Conservation (phyloP, 2,113 vertebrate species). For the Gorilla gorilla region DNA sequence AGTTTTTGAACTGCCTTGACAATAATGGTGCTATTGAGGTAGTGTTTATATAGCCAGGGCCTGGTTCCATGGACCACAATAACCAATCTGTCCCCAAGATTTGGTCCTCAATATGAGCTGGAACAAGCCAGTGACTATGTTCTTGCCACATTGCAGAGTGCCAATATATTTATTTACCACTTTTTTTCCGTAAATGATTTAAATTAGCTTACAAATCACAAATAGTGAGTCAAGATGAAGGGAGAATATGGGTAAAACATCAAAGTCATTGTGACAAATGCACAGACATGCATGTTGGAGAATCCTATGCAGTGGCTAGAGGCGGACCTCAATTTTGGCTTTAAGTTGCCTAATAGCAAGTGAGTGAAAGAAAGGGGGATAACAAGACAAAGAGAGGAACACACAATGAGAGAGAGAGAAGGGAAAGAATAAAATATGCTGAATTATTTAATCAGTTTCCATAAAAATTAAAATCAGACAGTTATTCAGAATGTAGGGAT, state of each 20-base stretch:
- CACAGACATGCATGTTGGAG: background rate
- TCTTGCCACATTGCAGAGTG: background rate
- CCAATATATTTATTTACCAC: background rate
- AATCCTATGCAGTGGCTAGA: background rate
- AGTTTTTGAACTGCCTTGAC: constrained; percentile 27
- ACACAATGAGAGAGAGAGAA: background rate
- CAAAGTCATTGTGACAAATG: background rate
- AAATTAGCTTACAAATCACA: background rate
- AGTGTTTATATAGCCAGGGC: background rate
- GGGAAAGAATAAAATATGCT: background rate
- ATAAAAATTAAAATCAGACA: background rate
- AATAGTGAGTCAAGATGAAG: background rate
- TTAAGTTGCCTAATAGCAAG: background rate
- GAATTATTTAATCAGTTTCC: background rate
- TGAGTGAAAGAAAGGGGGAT: background rate
- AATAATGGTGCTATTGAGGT: background rate
- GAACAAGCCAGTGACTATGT: background rate
- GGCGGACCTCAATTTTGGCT: background rate
- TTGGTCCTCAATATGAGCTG: background rate
- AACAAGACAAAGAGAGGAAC: too few relatives aligned
- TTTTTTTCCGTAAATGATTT: background rate
- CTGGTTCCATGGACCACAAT: background rate
- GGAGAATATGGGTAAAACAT: background rate
- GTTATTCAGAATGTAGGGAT: background rate
- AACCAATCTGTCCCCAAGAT: background rate